phyloP scores from a whole-genome alignment of 2,113 vertebrate genomes.

The Chloropsis hardwickii region DNA sequence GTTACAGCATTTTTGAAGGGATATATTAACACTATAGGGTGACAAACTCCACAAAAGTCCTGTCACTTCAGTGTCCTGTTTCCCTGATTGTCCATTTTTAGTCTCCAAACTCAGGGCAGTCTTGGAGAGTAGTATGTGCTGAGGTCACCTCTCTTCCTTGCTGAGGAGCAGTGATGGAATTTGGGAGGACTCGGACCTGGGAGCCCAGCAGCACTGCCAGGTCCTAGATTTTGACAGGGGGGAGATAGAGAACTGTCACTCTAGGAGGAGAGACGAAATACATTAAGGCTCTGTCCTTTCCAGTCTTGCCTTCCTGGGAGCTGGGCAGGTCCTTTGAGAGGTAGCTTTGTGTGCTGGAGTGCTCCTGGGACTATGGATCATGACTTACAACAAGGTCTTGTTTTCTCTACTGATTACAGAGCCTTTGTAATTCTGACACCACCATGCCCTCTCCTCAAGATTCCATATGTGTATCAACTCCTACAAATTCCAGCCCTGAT shows the following conservation, averaged over 20 bases:
- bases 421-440: neutral
- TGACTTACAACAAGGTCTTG: neutral
- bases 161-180: neutral
- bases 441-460: neutral
- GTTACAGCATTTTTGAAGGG: fast-evolving
- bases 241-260: neutral
- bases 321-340: neutral
- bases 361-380: neutral
- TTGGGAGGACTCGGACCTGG: neutral
- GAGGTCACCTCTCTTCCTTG: neutral
- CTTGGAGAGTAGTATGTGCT: neutral
- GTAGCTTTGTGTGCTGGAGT: neutral
- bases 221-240: neutral
- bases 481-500: neutral
- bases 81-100: neutral
- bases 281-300: neutral
- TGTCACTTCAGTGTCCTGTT: neutral
- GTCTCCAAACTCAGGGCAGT: neutral
- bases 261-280: neutral
- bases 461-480: neutral
- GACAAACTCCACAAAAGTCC: neutral
- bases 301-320: neutral
- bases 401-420: neutral
- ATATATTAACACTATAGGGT: neutral
- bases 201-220: neutral